Conservation (phyloP, 2,113 vertebrate genomes). For the Cariama cristata region DNA sequence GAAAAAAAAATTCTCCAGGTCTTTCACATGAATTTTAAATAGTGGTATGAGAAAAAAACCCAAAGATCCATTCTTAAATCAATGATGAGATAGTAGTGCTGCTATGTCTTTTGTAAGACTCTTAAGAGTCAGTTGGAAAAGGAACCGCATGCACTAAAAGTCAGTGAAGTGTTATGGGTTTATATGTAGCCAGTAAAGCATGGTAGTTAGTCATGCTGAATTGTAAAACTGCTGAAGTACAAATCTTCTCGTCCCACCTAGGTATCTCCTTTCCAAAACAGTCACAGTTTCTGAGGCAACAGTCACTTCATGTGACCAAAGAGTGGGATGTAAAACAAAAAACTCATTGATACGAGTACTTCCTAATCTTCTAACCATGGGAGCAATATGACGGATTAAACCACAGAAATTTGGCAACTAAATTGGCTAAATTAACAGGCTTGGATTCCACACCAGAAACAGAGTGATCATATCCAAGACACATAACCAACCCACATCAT, state of each 20-base stretch:
- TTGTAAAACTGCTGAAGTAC: background rate
- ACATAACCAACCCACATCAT: background rate
- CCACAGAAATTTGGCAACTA: background rate
- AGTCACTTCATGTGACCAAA: background rate
- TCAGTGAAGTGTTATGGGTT: background rate
- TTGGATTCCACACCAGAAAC: background rate
- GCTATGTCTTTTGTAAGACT: background rate
- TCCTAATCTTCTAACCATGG: background rate
- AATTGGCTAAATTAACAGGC: background rate
- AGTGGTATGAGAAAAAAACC: background rate
- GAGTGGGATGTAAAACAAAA: background rate
- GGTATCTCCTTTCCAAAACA: background rate
- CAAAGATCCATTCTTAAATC: background rate
- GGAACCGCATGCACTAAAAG: background rate
- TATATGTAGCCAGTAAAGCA: background rate
- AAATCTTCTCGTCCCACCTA: background rate
- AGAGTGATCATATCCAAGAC: background rate
- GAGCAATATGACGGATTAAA: background rate
- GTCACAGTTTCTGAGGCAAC: background rate
- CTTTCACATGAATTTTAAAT: background rate
- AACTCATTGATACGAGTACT: background rate
- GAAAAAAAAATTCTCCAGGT: background rate
- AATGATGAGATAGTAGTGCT: background rate
- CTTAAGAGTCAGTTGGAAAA: background rate
- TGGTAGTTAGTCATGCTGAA: background rate